Percentiles rank a stretch among this genome's conserved stretches.
Conservation (phyloP, 2,797 vertebrate genomes). For the Micropoecilia bifurca region DNA sequence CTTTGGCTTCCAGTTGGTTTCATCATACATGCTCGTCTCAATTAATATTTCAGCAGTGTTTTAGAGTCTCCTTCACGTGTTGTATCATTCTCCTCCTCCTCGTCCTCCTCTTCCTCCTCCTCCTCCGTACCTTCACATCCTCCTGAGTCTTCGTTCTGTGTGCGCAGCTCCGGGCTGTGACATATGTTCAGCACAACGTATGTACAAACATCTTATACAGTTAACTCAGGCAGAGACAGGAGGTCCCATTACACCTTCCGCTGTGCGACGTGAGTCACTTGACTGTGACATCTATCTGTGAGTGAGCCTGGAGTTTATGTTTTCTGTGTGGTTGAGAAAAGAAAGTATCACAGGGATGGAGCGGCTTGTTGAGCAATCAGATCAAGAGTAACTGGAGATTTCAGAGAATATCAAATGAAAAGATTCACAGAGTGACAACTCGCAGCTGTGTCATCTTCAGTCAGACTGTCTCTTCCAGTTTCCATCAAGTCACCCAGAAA, state of each 20-base stretch:
- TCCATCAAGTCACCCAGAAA: slow-evolving; percentile 3
- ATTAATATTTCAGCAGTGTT: slow-evolving; percentile 68
- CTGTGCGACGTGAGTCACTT: slow-evolving; percentile 22
- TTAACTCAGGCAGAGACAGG: slow-evolving; percentile 34
- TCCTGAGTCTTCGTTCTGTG: slow-evolving; percentile 62
- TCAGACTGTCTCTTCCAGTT: slow-evolving; percentile 21
- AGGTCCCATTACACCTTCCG: slow-evolving; percentile 33
- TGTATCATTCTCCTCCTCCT: slow-evolving; percentile 48
- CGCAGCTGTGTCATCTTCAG: slow-evolving; percentile 38
- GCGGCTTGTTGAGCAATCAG: slow-evolving; percentile 32
- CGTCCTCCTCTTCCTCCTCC: slow-evolving; percentile 19
- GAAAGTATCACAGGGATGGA: slow-evolving; percentile 22
- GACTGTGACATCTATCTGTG: slow-evolving; percentile 18
- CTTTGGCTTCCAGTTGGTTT: slow-evolving; percentile 65
- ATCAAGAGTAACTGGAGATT: slow-evolving; percentile 34
- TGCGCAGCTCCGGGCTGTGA: slow-evolving; percentile 63
- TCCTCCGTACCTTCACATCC: slow-evolving; percentile 31
- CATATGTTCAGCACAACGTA: slow-evolving; percentile 58
- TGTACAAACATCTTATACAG: slow-evolving; percentile 27
- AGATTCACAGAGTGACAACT: slow-evolving; percentile 38
- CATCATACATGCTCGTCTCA: slow-evolving; percentile 60
- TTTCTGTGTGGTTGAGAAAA: slow-evolving; percentile 5
- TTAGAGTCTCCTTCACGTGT: slow-evolving; percentile 55
- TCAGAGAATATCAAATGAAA: slow-evolving; percentile 34
- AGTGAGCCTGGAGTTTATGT: slow-evolving; percentile 7